Evolutionary conservation across 1,140 invertebrate genomes (phyloP), one percentile per base, ranked within the genome.

Genomic region (Zaprionus inermis): DNA sequence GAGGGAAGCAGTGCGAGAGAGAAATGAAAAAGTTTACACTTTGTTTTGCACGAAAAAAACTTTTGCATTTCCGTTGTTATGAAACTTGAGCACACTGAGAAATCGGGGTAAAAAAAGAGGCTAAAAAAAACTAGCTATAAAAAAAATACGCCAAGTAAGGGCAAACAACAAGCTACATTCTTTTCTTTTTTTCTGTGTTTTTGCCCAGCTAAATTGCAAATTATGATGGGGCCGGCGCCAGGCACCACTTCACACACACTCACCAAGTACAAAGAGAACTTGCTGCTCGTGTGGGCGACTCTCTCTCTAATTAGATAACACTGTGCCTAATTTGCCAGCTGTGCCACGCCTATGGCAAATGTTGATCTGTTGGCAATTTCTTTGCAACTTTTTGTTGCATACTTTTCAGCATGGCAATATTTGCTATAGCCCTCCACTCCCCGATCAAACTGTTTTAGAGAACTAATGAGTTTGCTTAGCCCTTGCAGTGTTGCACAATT

Each of bases 61-160:
- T 83, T 88, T 88, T 83, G 83, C 84, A 88, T 88, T 88, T 88
- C 83, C 83, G 83, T 83, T 88, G 83, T 88, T 88, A 84, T 89
- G 84, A 90, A 88, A 88, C 80, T 90, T 90, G 81, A 89, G 78
- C 68, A 46, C 51, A 74, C 63, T 68, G 44, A 49, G 44, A 49
- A 49, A 49, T 49, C 44, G 18, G 18, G 18, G 70, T 66, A 49
- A 65, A 68, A 78, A 60, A 57, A 71, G 24, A 28, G 24, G 24
- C 24, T 28, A 28, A 70, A 22, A 3, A 51, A 38, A 46, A n/a
- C 22, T 5, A 52, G 55, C 68, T 75, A 5, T 28, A 69, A 36
- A n/a, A 78, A 81, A 72, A 76, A 67, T 46, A 41, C 46, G 34
- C 16, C 54, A 74, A 61, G 52, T 67, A 77, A 74, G 66, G 57